Evolutionary conservation across 1,140 invertebrate genomes (phyloP), one percentile per base, ranked within the genome.

Genomic region (Ips nitidus): DNA sequence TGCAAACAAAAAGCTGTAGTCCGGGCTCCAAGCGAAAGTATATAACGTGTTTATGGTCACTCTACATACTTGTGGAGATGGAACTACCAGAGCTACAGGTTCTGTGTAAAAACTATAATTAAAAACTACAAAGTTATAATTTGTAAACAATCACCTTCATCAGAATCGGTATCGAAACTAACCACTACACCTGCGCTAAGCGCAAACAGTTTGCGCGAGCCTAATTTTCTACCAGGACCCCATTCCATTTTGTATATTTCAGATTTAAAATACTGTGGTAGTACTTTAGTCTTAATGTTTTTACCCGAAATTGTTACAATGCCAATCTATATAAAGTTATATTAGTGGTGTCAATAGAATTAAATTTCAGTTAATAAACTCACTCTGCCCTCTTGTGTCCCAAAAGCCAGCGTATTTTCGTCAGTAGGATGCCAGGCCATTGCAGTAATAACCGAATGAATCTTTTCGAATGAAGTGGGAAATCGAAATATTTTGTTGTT

Each of bases 351-450:
- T 22, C 22, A 22, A 22, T 22, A 22, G 22, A 22, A 22, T 22
- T 22, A 22, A 61, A 43, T 47, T 36, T 1, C 1, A 61, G 2
- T 4, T 1, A n/a, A 63, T 52, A 64, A 55, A 70, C 78, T 83
- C 81, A 90, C 85, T 75, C 86, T 81, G 5, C 92, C 90, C 80
- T 94, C 91, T 36, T 84, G 86, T 55, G 91, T 94, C 8, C 86
- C 89, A 81, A 88, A 94, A 2, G 91, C 92, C 36, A 94, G 75
- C 4, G 86, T 66, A 71, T 86, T 86, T 81, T 95, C 93, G 72
- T 85, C 86, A 5, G 81, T 83, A 2, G 92, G 92, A 83, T 94
- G 91, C 91, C 92, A 95, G 5, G 86, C 83, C 37, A 91, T 84
- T 7, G 85, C 78, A 65, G 88, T 85, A 43, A 94, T 87, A 82